A percentile compares a stretch with the other conserved stretches of the same genome.
phyloP scores from a whole-genome alignment of 2,113 vertebrate genomes.

The Sigmodon hispidus region DNA sequence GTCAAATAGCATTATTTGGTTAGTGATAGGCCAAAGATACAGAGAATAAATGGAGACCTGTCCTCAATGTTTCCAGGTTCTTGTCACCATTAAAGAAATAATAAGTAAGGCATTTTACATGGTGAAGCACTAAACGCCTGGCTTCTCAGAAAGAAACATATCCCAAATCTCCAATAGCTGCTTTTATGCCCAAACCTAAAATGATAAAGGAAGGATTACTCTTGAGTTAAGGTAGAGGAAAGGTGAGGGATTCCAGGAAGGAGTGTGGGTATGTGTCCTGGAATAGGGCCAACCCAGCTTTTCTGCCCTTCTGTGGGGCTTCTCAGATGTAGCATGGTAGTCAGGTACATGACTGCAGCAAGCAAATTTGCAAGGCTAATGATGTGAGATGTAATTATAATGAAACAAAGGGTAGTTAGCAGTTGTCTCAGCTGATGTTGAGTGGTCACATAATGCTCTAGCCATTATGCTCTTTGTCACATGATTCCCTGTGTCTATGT shows the following conservation, averaged over 20 bases:
- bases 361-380: neutral
- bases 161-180: neutral
- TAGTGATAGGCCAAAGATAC: neutral
- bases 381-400: neutral
- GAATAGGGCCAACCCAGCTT: neutral
- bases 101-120: neutral
- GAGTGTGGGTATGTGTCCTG: neutral
- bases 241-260: neutral
- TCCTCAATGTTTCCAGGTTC: neutral
- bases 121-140: neutral
- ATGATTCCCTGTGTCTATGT: neutral
- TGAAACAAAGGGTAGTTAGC: neutral
- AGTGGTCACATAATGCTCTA: neutral
- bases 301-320: neutral
- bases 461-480: neutral
- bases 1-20: constrained; percentile 15
- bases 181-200: neutral
- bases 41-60: neutral
- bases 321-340: neutral
- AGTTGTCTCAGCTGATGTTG: neutral
- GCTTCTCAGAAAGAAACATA: neutral
- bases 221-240: neutral
- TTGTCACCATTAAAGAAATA: neutral
- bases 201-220: neutral
- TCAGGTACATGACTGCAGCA: neutral